A percentile compares a stretch with the other conserved stretches of the same genome.
Evolutionary conservation across 1,140 invertebrate species (phyloP).

Genomic region (Bombus haemorrhoidalis): DNA sequence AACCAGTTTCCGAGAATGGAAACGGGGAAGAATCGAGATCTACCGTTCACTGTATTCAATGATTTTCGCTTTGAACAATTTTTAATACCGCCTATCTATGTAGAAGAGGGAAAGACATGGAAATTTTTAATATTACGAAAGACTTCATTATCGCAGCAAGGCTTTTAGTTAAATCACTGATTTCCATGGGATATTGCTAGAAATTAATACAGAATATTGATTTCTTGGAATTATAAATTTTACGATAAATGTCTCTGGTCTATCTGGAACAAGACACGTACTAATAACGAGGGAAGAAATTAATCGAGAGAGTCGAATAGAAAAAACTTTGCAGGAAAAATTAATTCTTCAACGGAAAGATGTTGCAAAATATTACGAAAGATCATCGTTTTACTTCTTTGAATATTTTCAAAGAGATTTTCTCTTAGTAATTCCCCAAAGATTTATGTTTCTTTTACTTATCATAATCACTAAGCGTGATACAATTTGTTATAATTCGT

Average conservation of each 20-base stretch:
- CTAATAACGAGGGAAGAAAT: neutral
- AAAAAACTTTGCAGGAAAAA: neutral
- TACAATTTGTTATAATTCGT: neutral
- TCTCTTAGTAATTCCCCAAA: neutral
- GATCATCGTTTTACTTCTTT: neutral
- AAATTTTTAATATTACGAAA: slow-evolving; percentile 5
- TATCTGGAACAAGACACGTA: neutral
- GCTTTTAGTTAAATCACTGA: neutral
- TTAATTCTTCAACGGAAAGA: neutral
- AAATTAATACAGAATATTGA: neutral
- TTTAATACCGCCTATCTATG: neutral
- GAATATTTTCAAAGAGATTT: neutral
- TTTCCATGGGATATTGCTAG: neutral
- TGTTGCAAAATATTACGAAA: too few relatives aligned
- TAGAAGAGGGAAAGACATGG: too few relatives aligned
- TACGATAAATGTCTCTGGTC: neutral
- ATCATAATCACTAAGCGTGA: neutral
- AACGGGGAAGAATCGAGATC: neutral
- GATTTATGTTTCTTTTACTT: neutral
- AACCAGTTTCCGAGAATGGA: neutral
- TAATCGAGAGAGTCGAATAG: neutral
- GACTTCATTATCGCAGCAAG: neutral
- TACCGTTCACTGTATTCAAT: neutral
- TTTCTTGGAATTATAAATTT: neutral
- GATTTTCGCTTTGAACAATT: neutral